Base-by-base conservation (phyloP, 2,888 invertebrate genomes). In the Noctua fimbriata region DNA sequence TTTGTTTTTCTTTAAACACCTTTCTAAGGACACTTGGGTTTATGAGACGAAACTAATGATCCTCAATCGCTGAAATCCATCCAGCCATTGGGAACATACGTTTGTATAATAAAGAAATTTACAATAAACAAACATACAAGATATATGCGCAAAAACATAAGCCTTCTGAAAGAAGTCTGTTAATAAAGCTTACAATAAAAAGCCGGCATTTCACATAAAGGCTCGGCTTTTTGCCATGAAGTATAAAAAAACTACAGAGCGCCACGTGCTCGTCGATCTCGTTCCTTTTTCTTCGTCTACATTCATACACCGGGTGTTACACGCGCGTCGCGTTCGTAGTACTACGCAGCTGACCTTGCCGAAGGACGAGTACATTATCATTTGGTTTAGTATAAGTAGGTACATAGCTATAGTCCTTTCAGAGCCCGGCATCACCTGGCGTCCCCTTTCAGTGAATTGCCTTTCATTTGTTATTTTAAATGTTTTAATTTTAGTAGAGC, bases 301-400 rank as follows among this genome's bases (percentile, higher is more conserved):
- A n/a, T 44, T 83, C 28, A 83, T 82, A 49, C 66, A 1, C 49
- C 24, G 28, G 18, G 32, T 28, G 12, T 55, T 76, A 66, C 77
- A 44, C 58, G 77, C n/a, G 58, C 65, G 18, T 9, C 77, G 44
- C 52, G 55, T 24, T 24, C 10, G 55, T 58, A 24, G 36, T 78
- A 76, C 47, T 58, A 83, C 49, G 58, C 49, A 58, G n/a, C 77
- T 77, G 83, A 83, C 79, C 79, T 67, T 21, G 41, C 32, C 14
- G 36, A 66, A 83, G 66, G 83, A 83, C 77, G n/a, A 49, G 16
- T 21, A 28, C 7, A 73, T 41, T 55, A 41, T 9, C 18, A 52
- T 32, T 41, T 16, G 12, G 44, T 52, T 36, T 49, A 44, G 12
- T 52, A 72, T 32, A 6, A 24, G 21, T 28, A 16, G 36, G 24